These are phyloP conservation scores for Spodoptera litura DNA, from an alignment of 1,140 invertebrate species.

Conservation along the genomic window DNA sequence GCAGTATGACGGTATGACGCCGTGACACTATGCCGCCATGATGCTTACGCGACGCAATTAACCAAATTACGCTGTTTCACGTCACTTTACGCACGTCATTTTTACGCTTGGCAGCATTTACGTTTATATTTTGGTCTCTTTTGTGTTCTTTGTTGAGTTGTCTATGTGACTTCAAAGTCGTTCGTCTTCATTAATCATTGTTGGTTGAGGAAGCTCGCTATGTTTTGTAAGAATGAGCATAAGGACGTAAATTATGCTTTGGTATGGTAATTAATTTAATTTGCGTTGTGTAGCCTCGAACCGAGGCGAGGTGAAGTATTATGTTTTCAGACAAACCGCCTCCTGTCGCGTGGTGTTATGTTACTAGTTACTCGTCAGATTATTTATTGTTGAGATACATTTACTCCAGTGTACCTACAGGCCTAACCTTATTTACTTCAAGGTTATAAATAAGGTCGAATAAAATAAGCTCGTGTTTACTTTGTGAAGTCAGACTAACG, in stretches of 20 bases:
- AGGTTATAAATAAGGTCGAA: too few relatives aligned
- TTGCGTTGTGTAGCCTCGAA: too few relatives aligned
- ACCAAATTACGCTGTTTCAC: slow-evolving; percentile 12
- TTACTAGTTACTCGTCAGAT: too few relatives aligned
- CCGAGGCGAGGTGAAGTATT: not conserved
- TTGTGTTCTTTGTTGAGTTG: slow-evolving; percentile 29
- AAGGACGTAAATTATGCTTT: slow-evolving; percentile 12
- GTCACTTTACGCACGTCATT: slow-evolving; percentile 22
- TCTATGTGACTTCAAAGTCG: slow-evolving; percentile 29
- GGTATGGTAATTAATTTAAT: slow-evolving; percentile 2
- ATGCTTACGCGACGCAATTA: slow-evolving; percentile 18
- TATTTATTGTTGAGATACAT: too few relatives aligned
- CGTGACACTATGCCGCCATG: not conserved
- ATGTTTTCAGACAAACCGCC: not conserved
- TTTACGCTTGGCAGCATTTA: slow-evolving; percentile 21
- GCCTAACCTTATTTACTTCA: too few relatives aligned
- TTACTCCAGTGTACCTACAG: too few relatives aligned
- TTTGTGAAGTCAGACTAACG: too few relatives aligned
- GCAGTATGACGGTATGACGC: not conserved
- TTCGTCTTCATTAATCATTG: slow-evolving; percentile 39
- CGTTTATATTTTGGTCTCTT: slow-evolving; percentile 28
- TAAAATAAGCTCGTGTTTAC: too few relatives aligned
- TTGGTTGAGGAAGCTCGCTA: slow-evolving; percentile 11
- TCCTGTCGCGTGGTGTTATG: too few relatives aligned
- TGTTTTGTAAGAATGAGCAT: slow-evolving; percentile 12